These are phyloP conservation scores for Prunella himalayana DNA, from an alignment of 2,113 vertebrate species.

Conservation along the genomic window DNA sequence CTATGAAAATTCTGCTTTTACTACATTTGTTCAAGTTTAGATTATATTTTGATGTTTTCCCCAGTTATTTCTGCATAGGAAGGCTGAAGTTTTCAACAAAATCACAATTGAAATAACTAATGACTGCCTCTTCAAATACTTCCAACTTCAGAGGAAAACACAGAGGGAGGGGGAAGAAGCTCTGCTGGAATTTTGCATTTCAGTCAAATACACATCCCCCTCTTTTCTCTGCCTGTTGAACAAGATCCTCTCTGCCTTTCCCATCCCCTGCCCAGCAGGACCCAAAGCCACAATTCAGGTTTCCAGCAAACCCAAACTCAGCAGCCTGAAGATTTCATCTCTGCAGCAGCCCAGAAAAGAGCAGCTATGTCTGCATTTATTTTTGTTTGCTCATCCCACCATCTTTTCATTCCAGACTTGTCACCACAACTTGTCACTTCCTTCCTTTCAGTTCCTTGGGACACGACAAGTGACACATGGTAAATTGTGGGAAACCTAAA, in stretches of 20 bases:
- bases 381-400: neutral
- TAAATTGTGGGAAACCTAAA: neutral
- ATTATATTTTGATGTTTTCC: neutral
- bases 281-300: neutral
- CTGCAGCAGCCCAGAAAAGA: neutral
- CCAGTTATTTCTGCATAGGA: neutral
- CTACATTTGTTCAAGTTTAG: neutral
- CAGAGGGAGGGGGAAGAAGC: neutral
- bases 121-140: neutral
- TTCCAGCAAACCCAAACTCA: neutral
- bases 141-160: neutral
- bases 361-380: neutral
- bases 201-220: neutral
- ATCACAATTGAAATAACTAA: neutral
- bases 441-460: neutral
- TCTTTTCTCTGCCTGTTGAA: neutral
- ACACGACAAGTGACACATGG: neutral
- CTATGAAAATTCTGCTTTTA: neutral
- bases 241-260: neutral
- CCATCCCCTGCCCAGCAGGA: neutral
- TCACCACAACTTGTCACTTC: neutral
- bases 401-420: neutral
- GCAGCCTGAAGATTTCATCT: neutral
- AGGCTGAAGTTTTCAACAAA: neutral
- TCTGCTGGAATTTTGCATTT: neutral